Base-by-base conservation (phyloP, 2,113 vertebrate genomes). In the Empidonax alnorum region DNA sequence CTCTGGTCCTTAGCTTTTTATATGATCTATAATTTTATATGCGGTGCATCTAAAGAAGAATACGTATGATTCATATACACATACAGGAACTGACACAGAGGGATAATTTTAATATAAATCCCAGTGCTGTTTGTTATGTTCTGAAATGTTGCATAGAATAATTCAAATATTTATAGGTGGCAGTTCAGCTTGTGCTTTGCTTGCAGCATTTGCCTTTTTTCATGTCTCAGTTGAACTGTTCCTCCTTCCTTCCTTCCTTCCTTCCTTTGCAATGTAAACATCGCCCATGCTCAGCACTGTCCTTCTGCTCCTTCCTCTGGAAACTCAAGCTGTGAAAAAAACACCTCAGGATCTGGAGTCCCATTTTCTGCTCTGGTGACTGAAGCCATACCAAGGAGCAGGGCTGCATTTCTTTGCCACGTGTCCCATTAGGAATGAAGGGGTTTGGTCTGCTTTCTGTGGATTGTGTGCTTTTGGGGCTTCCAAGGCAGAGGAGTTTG, bases 141-240 rank as follows among this genome's bases (percentile, higher is more conserved):
- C 78, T 87, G 82, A 88, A 95, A 87, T 49, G 90, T n/a, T 87
- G 63, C 87, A 37, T 24, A 72, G 68, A 94, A 83, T 90, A 95
- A 94, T 94, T 95, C 90, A 93, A 94, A 91, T 94, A 74, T 94
- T 95, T 96, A 87, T 93, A 87, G 90, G 39, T 58, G 63, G 58
- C 31, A 87, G 77, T 91, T 97, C 94, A 94, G 87, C 94, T 94
- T 93, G 76, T 93, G 81, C 83, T 91, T 95, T 89, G 96, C 87
- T 95, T 94, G 87, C 81, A 67, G 93, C 82, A 85, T 92, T 94
- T 96, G 93, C 91, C 91, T 95, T 96, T 84, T 81, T 90, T 82
- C 69, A 39, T 91, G 73, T 93, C 69, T 94, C 81, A 59, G 42
- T 73, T 92, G 93, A 94, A 81, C 52, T 0, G 2, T 84, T 89